phyloP scores from a whole-genome alignment of 2,113 vertebrate genomes.

The Grallaria varia region DNA sequence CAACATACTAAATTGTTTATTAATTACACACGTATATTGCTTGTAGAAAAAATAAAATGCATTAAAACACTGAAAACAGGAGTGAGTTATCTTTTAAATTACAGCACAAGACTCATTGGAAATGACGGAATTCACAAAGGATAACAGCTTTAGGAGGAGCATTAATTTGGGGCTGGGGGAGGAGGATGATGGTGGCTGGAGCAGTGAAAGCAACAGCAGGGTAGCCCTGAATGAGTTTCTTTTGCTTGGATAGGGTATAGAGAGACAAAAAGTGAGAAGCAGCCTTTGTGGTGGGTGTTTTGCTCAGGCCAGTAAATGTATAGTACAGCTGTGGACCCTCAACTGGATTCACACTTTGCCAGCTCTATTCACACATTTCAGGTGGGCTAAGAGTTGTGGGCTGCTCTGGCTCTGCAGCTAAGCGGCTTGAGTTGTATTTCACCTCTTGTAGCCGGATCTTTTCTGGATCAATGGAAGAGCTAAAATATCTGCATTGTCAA shows the following conservation, averaged over 20 bases:
- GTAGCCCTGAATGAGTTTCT: neutral
- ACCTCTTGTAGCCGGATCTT: conserved; percentile 9
- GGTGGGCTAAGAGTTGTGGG: neutral
- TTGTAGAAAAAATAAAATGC: conserved; percentile 86
- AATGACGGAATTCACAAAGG: conserved; percentile 59
- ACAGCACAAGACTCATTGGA: conserved; percentile 64
- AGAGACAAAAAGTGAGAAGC: neutral
- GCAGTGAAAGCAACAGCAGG: neutral
- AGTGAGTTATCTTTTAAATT: conserved; percentile 77
- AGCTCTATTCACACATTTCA: neutral
- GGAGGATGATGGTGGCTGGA: neutral
- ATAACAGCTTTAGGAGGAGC: conserved; percentile 34
- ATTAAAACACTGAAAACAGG: conserved; percentile 82
- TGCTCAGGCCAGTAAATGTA: neutral
- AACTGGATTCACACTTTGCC: neutral
- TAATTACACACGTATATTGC: conserved; percentile 98
- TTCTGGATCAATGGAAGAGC: neutral
- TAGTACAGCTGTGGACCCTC: neutral
- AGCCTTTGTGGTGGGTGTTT: neutral
- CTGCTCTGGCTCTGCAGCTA: neutral
- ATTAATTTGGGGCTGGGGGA: conserved; percentile 7
- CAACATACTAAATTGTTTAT: conserved; percentile 98
- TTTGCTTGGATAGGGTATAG: neutral
- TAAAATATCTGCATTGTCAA: conserved; percentile 30
- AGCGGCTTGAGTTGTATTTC: neutral